Percentiles rank a stretch among this genome's conserved stretches.
Evolutionary conservation across 2,113 vertebrate genomes (phyloP).

Genomic region (Cervus canadensis): DNA sequence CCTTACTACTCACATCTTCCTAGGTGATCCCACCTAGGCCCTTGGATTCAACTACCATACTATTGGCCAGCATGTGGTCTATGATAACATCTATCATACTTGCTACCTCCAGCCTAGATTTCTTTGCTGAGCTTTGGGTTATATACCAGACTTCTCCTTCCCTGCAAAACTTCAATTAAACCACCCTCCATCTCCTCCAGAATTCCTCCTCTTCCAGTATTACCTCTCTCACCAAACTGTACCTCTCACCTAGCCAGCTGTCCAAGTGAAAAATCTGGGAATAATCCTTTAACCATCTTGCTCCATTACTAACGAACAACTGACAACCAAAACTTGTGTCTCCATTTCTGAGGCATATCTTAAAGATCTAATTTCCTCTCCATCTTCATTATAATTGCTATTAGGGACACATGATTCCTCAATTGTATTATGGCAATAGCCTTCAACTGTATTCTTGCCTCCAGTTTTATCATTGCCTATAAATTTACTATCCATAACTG

Average conservation of each 20-base stretch:
- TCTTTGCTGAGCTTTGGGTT: background rate
- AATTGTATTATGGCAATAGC: background rate
- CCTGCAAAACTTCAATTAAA: constrained; percentile 8
- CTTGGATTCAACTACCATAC: background rate
- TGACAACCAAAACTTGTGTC: background rate
- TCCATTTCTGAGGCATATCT: background rate
- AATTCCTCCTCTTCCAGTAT: background rate
- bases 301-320: background rate
- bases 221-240: background rate
- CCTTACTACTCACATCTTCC: background rate
- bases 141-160: background rate
- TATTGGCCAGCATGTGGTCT: background rate
- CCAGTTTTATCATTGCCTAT: background rate
- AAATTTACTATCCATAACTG: constrained; percentile 8
- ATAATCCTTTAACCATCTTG: background rate
- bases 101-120: background rate
- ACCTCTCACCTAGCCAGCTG: background rate
- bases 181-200: background rate
- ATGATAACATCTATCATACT: background rate
- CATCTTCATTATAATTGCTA: background rate
- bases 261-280: background rate
- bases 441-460: background rate
- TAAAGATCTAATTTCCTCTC: background rate
- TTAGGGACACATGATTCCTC: background rate
- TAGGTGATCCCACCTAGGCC: background rate